Evolutionary conservation across 1,140 invertebrate species (phyloP), one percentile per base, ranked within the genome.

Genomic region (Drosophila mayri): DNA sequence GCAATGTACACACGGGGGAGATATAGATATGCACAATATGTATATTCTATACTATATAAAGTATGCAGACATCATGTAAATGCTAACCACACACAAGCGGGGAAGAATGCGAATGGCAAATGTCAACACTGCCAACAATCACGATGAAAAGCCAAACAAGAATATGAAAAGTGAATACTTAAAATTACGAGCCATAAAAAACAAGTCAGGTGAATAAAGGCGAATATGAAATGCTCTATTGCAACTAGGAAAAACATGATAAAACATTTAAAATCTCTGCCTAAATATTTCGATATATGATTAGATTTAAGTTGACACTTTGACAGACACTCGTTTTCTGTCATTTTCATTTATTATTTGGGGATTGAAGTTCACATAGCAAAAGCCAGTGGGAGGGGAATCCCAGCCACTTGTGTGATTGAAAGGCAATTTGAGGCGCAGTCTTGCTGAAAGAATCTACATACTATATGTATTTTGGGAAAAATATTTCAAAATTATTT

Each of bases 81-180:
- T 55, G 52, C 35, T 38, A 55, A 55, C 52, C 52, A 55, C 52
- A 55, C 52, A 55, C 20, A 38, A n/a, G 52, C 20, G 14, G 52
- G 20, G 3, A 25, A 25, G 52, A 55, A 37, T 54, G 32, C 50
- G 50, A 37, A 25, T 55, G 52, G 52, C 35, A 55, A 55, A 55
- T 55, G 52, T 55, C 52, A 55, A 55, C 52, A 55, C 52, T 38
- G 52, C 52, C 52, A 55, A 55, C 52, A 55, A 55, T 55, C 52
- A 55, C 52, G 35, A 9, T 38, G 22, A 55, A 38, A 55, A 55
- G 52, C 35, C 52, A 55, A 55, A 55, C 52, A 55, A 16, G 35
- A 55, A n/a, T 55, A 55, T 38, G 32, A 55, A 55, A 16, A 37
- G 50, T 16, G 50, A 54, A 38, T 32, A 54, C 50, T 54, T 54